Evolutionary conservation across 2,888 invertebrate genomes (phyloP).

Genomic region (Arge pagana): DNA sequence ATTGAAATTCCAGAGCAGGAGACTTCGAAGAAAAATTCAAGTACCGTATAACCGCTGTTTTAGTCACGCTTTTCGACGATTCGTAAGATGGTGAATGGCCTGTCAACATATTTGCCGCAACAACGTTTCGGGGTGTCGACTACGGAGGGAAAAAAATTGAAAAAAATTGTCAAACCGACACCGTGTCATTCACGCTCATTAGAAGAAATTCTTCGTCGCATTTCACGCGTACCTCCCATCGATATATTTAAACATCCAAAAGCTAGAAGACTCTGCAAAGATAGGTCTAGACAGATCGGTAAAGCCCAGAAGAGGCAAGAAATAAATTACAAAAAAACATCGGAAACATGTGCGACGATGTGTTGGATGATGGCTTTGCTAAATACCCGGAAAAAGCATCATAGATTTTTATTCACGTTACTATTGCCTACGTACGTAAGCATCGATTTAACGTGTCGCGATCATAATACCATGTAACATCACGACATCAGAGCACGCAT

Average conservation of each 20-base stretch:
- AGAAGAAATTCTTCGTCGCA: conserved; percentile 40
- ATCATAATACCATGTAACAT: too few species aligned
- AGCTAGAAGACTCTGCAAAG: conserved; percentile 7
- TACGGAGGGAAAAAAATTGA: conserved; percentile 27
- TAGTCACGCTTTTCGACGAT: conserved; percentile 36
- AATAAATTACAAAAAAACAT: background rate
- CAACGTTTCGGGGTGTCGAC: conserved; percentile 37
- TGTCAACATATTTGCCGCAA: conserved; percentile 49
- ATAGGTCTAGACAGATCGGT: conserved; percentile 2
- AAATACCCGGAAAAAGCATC: conserved; percentile 19
- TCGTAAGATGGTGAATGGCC: conserved; percentile 43
- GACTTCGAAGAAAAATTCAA: too few species aligned
- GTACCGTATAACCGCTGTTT: too few species aligned
- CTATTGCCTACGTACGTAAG: too few species aligned
- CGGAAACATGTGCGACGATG: conserved; percentile 19
- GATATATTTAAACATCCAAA: conserved; percentile 21
- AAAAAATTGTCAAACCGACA: conserved; percentile 36
- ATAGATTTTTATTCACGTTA: conserved; percentile 12
- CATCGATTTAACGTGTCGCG: too few species aligned
- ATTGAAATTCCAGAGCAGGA: too few species aligned
- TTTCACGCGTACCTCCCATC: conserved; percentile 37
- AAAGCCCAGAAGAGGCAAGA: conserved; percentile 8
- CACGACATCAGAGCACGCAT: too few species aligned
- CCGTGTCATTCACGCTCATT: conserved; percentile 48
- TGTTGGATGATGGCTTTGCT: conserved; percentile 20